Conservation (phyloP, 2,888 invertebrate genomes). For the Punctoribates punctum region DNA sequence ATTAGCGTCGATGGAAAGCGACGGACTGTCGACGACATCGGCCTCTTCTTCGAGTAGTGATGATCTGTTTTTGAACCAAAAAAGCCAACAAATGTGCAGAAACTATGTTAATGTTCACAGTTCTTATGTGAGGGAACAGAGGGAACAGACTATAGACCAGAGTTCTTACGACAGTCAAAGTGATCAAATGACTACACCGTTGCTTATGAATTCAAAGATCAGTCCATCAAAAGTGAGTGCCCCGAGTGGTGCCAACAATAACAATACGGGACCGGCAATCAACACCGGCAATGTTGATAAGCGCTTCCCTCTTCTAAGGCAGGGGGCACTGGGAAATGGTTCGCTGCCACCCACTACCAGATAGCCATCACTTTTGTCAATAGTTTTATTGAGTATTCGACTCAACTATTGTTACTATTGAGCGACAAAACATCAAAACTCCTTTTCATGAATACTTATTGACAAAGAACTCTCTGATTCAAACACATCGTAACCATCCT, state of each 20-base stretch:
- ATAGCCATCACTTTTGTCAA: constrained; percentile 5
- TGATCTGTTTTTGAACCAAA: constrained; percentile 11
- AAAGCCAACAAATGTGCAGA: neutral
- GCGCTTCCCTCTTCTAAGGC: constrained; percentile 46
- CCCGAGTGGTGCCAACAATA: constrained; percentile 8
- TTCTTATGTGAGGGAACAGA: neutral
- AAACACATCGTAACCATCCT: constrained; percentile 11
- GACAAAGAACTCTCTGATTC: neutral
- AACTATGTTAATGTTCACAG: constrained; percentile 37
- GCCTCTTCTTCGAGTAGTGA: constrained; percentile 42
- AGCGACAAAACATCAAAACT: neutral
- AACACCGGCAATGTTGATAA: constrained; percentile 39
- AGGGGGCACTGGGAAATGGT: constrained; percentile 46
- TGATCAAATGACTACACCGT: constrained; percentile 21
- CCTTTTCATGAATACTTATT: constrained; percentile 1
- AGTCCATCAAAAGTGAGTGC: constrained; percentile 32
- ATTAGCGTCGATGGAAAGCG: constrained; percentile 49
- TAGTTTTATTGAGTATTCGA: neutral
- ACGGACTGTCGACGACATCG: constrained; percentile 46
- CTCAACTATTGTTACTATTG: neutral
- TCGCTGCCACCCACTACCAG: constrained; percentile 34
- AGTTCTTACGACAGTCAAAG: constrained; percentile 21
- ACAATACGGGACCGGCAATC: neutral
- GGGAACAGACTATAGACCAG: neutral
- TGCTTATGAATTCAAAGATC: neutral